These are phyloP conservation scores for Anastatus disparis DNA, from an alignment of 1,140 invertebrate species.

Conservation along the genomic window DNA sequence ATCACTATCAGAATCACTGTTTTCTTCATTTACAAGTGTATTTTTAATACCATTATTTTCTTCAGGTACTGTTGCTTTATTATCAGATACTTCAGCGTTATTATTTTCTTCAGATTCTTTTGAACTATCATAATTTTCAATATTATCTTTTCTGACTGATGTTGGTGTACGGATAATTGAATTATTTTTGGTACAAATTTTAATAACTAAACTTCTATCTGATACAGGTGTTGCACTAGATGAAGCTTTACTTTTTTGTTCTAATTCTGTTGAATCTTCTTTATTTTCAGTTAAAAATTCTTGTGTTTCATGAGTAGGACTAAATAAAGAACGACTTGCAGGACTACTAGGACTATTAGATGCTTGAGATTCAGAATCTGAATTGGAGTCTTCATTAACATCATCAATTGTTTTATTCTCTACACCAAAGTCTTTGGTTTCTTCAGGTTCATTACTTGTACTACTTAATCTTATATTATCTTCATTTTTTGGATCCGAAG, in stretches of 20 bases:
- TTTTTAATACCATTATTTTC: slow-evolving; percentile 3
- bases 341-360: slow-evolving; percentile 46
- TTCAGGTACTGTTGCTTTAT: slow-evolving; percentile 15
- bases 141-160: slow-evolving; percentile 32
- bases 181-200: slow-evolving; percentile 64
- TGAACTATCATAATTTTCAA: slow-evolving; percentile 41
- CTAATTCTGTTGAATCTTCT: slow-evolving; percentile 18
- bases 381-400: slow-evolving; percentile 18
- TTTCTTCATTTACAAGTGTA: slow-evolving; percentile 42
- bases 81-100: slow-evolving; percentile 51
- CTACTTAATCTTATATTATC: slow-evolving; percentile 40
- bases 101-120: slow-evolving; percentile 60
- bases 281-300: slow-evolving; percentile 16
- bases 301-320: slow-evolving; percentile 39
- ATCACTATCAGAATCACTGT: slow-evolving; percentile 56
- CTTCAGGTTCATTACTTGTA: not conserved
- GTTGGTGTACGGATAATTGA: slow-evolving; percentile 53
- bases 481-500: slow-evolving; percentile 39
- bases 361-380: slow-evolving; percentile 33
- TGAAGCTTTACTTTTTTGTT: slow-evolving; percentile 4
- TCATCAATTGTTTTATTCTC: slow-evolving; percentile 3
- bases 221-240: slow-evolving; percentile 48
- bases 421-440: slow-evolving; percentile 21
- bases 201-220: slow-evolving; percentile 62
- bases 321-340: slow-evolving; percentile 47